A percentile compares a stretch with the other conserved stretches of the same genome.
phyloP scores from a whole-genome alignment of 1,140 invertebrate genomes.

The Oscheius sp. region DNA sequence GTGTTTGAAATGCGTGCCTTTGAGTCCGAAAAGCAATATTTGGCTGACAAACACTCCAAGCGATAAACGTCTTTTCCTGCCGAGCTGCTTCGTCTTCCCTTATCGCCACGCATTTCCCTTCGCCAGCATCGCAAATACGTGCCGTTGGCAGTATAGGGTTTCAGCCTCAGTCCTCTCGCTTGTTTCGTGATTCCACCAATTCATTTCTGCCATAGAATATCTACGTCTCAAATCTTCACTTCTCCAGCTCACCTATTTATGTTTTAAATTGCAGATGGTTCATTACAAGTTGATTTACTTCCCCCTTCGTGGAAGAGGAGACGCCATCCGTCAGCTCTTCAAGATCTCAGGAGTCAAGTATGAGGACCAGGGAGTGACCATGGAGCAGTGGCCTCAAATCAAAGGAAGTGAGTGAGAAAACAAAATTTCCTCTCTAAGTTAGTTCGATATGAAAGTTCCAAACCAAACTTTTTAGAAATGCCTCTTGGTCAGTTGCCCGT shows the following conservation, averaged over 20 bases:
- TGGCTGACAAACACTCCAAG: too few species aligned
- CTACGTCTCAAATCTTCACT: not conserved
- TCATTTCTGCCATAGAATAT: too few species aligned
- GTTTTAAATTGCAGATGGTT: conserved; percentile 14
- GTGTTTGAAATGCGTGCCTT: too few species aligned
- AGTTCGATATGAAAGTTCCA: not conserved
- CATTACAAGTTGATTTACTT: conserved; percentile 47
- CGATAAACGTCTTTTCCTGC: too few species aligned
- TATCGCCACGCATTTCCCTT: too few species aligned
- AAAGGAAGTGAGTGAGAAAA: conserved; percentile 27
- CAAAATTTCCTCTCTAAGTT: not conserved
- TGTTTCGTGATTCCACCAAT: too few species aligned
- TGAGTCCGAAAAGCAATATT: too few species aligned
- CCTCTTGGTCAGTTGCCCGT: conserved; percentile 53
- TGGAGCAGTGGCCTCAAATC: conserved; percentile 39
- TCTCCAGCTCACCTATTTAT: not conserved
- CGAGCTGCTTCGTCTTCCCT: too few species aligned
- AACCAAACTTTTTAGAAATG: conserved; percentile 40
- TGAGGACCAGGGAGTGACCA: conserved; percentile 35
- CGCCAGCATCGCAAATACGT: too few species aligned
- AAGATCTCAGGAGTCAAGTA: conserved; percentile 40
- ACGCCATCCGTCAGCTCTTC: conserved; percentile 43
- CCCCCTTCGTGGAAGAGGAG: conserved; percentile 41
- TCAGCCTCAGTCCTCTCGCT: too few species aligned
- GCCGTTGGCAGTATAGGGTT: too few species aligned